Evolutionary conservation across 2,888 invertebrate genomes (phyloP).

Genomic region (Xestia sexstrigata): DNA sequence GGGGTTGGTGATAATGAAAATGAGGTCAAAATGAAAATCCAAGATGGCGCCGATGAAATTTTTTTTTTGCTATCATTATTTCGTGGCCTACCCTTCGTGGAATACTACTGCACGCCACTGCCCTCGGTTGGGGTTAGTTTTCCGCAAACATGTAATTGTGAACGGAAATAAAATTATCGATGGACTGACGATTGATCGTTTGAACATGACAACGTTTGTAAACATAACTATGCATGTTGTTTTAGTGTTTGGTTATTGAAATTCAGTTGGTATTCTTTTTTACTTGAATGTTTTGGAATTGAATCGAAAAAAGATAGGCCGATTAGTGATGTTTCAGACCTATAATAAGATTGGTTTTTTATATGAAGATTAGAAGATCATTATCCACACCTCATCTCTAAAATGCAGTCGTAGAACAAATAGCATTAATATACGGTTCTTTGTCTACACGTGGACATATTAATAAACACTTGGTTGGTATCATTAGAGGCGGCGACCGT

Average conservation of each 20-base stretch:
- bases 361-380: not conserved
- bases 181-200: conserved; percentile 35
- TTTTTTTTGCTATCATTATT: no score
- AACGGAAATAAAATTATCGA: conserved; percentile 57
- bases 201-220: conserved; percentile 29
- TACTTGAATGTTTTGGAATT: not conserved
- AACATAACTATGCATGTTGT: conserved; percentile 9
- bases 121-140: conserved; percentile 47
- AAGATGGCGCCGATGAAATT: no score
- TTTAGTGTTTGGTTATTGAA: conserved; percentile 13
- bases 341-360: not conserved
- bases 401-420: not conserved
- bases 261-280: not conserved
- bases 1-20: no score
- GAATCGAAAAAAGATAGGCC: not conserved
- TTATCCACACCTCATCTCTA: not conserved
- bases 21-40: no score
- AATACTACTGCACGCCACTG: no score
- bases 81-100: no score
- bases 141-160: conserved; percentile 56
- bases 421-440: conserved; percentile 13
- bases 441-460: conserved; percentile 35
- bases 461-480: conserved; percentile 40
- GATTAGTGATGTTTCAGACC: not conserved
- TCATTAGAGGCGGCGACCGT: conserved; percentile 43